These are phyloP conservation scores for Limanda limanda DNA, from an alignment of 2,113 vertebrate genomes.

Conservation along the genomic window DNA sequence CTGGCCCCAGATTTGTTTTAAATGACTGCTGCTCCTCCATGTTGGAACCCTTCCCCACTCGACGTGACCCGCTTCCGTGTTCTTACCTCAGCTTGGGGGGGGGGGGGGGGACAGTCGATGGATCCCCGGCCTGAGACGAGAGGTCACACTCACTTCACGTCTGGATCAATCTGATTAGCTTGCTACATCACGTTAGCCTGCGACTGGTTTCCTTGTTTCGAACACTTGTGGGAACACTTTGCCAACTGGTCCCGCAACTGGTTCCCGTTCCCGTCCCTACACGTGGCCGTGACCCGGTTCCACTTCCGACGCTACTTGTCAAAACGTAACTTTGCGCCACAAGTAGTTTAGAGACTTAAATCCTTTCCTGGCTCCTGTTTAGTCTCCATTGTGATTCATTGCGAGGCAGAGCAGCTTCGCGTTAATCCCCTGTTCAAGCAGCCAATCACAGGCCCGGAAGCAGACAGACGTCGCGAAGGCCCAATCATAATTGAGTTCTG, in stretches of 20 bases:
- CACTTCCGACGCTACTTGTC: neutral
- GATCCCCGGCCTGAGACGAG: neutral
- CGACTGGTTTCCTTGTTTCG: slow-evolving; percentile 53
- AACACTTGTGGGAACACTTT: slow-evolving; percentile 34
- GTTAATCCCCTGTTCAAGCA: slow-evolving; percentile 45
- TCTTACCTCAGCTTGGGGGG: slow-evolving; percentile 52
- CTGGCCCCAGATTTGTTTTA: slow-evolving; percentile 63
- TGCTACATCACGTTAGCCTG: slow-evolving; percentile 72
- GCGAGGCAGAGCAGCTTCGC: slow-evolving; percentile 25
- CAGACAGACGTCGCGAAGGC: slow-evolving; percentile 13
- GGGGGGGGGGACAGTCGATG: too few species aligned
- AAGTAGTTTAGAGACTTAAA: slow-evolving; percentile 42
- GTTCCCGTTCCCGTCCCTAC: too few species aligned
- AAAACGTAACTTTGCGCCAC: slow-evolving; percentile 8
- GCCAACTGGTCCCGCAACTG: neutral
- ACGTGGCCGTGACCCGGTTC: too few species aligned
- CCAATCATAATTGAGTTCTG: slow-evolving; percentile 39
- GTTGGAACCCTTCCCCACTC: neutral
- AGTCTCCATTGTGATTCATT: slow-evolving; percentile 69
- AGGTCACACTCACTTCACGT: slow-evolving; percentile 9
- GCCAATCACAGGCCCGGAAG: slow-evolving; percentile 44
- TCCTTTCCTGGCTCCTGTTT: slow-evolving; percentile 21
- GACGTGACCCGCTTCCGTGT: neutral
- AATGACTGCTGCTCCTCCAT: neutral
- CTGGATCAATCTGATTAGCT: slow-evolving; percentile 69